Base-by-base conservation (phyloP, 2,797 vertebrate species). In the Podarcis lilfordi region DNA sequence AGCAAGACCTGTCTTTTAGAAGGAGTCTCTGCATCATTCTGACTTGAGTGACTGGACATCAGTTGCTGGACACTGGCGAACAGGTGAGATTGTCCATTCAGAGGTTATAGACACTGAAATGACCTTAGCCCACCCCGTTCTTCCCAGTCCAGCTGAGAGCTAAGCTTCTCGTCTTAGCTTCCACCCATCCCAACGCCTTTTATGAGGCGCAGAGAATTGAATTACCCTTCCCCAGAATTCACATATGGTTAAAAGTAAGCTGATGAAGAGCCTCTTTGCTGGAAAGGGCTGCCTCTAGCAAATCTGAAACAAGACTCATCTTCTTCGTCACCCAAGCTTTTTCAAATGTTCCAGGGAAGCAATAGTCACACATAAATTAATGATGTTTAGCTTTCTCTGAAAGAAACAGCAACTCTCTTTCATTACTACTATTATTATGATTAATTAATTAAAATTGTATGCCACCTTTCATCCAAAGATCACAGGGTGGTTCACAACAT, bases 31-130 rank as follows among this genome's bases (percentile, higher is more conserved):
- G 79, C 61, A 5, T 35, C 29, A 19, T 84, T 69, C 85, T 45
- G 13, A 77, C 32, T 66, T 40, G 85, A 15, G 76, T 69, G 86
- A 43, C 69, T 80, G 66, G 91, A 79, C 89, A 74, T 71, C 0
- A 0, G 85, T 83, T 90, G 89, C 69, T 85, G 88, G 64, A 72
- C 85, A 37, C 61, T 13, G 19, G 81, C 50, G 69, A 91, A 90
- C 37, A 92, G 81, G 75, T 77, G 77, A 79, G 80, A 59, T 0
- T 0, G 35, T 40, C 0, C 25, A 66, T 9, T 0, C 1, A 76
- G 0, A 0, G 5, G 29, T 1, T 68, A 0, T 0, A 66, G 76
- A 43, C 66, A 5, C 88, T 8, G 13, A 93, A 90, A 1, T 0
- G n/a, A 75, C 88, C 29, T 80, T 64, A 76, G 43, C 25, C 78